These are phyloP conservation scores for Pungitius pungitius DNA, from an alignment of 2,113 vertebrate species.

Conservation along the genomic window DNA sequence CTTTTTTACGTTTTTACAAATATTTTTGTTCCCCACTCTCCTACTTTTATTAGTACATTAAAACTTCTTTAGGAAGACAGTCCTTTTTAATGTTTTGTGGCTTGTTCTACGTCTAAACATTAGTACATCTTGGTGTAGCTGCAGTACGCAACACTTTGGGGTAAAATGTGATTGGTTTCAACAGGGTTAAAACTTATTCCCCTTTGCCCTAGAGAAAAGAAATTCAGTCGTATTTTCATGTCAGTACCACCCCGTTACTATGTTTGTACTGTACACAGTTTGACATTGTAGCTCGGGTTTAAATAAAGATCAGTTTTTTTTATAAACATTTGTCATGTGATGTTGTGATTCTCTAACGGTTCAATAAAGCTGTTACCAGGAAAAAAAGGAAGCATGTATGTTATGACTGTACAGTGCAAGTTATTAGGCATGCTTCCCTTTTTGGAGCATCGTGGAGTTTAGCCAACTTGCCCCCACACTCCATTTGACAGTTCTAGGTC, in stretches of 20 bases:
- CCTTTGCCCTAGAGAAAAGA: constrained; percentile 38
- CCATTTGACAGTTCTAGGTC: neutral
- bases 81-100: constrained; percentile 26
- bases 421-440: constrained; percentile 17
- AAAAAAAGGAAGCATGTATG: neutral
- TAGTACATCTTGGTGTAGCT: constrained; percentile 49
- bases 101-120: constrained; percentile 20
- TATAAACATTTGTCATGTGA: constrained; percentile 39
- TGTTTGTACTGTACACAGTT: constrained; percentile 64
- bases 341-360: neutral
- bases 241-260: constrained; percentile 39
- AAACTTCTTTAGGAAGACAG: constrained; percentile 12
- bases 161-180: constrained; percentile 36
- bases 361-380: neutral
- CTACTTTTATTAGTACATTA: constrained; percentile 4
- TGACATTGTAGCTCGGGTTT: constrained; percentile 72
- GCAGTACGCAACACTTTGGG: constrained; percentile 23
- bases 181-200: constrained; percentile 27
- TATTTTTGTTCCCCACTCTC: neutral
- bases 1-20: constrained; percentile 41
- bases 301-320: constrained; percentile 81
- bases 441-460: too few relatives aligned
- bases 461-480: neutral
- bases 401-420: neutral
- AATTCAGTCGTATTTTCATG: constrained; percentile 58